Percentiles rank a stretch among this genome's conserved stretches.
These are phyloP conservation scores for Stratiolaelaps scimitus DNA, from an alignment of 1,140 invertebrate genomes.

Conservation along the genomic window DNA sequence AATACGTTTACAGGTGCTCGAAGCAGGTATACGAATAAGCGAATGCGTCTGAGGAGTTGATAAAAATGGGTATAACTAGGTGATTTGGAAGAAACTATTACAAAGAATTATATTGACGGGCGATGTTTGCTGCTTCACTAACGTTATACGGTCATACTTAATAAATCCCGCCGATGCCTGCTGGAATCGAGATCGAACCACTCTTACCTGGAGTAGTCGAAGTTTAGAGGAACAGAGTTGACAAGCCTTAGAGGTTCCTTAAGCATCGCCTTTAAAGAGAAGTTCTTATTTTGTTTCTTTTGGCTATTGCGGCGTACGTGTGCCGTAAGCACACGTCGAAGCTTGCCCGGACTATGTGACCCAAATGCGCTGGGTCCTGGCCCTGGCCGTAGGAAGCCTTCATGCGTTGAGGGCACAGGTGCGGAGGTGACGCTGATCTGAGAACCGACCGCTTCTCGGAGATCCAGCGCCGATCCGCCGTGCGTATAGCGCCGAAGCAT, in stretches of 20 bases:
- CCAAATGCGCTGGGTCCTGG: neutral
- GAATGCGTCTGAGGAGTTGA: too few species aligned
- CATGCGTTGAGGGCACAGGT: slow-evolving; percentile 14
- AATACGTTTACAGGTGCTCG: too few species aligned
- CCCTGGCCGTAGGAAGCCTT: neutral
- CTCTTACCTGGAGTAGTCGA: slow-evolving; percentile 37
- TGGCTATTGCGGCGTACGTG: slow-evolving; percentile 37
- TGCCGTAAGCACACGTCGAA: slow-evolving; percentile 43
- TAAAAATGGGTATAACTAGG: too few species aligned
- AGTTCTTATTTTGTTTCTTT: slow-evolving; percentile 39
- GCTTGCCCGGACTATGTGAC: slow-evolving; percentile 36
- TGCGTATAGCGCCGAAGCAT: slow-evolving; percentile 33
- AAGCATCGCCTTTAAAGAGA: slow-evolving; percentile 41
- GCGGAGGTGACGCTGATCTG: slow-evolving; percentile 25
- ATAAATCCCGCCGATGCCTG: too few species aligned
- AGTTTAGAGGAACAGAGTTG: slow-evolving; percentile 43
- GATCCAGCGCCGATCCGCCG: slow-evolving; percentile 18
- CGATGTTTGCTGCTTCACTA: too few species aligned
- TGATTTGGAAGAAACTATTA: too few species aligned
- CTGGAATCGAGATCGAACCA: neutral
- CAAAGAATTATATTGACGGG: too few species aligned
- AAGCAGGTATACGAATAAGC: too few species aligned
- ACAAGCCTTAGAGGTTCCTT: slow-evolving; percentile 44
- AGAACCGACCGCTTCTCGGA: slow-evolving; percentile 7
- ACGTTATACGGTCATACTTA: too few species aligned